Percentiles rank a stretch among this genome's conserved stretches.
phyloP scores from a whole-genome alignment of 1,140 invertebrate genomes.

The Wiebesia pumilae region DNA sequence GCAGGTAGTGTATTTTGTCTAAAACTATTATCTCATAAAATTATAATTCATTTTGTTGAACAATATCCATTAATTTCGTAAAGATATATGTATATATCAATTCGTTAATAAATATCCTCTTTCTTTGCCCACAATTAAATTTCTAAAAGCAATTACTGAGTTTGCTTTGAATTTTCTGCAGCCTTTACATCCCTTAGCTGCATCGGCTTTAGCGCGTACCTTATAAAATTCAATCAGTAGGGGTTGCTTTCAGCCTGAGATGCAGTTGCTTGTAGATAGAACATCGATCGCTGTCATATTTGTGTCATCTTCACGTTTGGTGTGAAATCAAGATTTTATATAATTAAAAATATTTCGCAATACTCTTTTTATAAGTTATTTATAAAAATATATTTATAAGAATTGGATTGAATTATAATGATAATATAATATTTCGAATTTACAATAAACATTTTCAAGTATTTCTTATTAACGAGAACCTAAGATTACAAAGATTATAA shows the following conservation, averaged over 20 bases:
- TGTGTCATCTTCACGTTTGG: conserved; percentile 13
- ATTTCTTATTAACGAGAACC: too few relatives aligned
- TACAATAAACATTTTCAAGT: too few relatives aligned
- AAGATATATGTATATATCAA: conserved; percentile 21
- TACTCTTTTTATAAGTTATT: too few relatives aligned
- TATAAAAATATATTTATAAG: too few relatives aligned
- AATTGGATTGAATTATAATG: too few relatives aligned
- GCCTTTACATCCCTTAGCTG: not conserved
- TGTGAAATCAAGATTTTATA: too few relatives aligned
- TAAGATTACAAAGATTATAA: too few relatives aligned
- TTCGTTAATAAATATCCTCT: conserved; percentile 30
- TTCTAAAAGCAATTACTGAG: conserved; percentile 2
- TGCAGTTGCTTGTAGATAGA: not conserved
- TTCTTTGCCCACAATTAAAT: conserved; percentile 31
- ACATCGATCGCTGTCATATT: conserved; percentile 30
- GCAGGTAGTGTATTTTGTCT: not conserved
- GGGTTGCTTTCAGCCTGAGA: not conserved
- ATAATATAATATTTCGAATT: too few relatives aligned
- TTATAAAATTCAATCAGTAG: conserved; percentile 31
- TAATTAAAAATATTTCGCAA: too few relatives aligned
- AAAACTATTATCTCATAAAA: not conserved
- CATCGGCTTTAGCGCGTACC: not conserved
- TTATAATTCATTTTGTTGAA: not conserved
- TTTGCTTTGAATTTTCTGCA: conserved; percentile 36
- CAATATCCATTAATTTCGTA: not conserved